These are phyloP conservation scores for Candoia aspera DNA, from an alignment of 2,113 vertebrate genomes.

Conservation along the genomic window DNA sequence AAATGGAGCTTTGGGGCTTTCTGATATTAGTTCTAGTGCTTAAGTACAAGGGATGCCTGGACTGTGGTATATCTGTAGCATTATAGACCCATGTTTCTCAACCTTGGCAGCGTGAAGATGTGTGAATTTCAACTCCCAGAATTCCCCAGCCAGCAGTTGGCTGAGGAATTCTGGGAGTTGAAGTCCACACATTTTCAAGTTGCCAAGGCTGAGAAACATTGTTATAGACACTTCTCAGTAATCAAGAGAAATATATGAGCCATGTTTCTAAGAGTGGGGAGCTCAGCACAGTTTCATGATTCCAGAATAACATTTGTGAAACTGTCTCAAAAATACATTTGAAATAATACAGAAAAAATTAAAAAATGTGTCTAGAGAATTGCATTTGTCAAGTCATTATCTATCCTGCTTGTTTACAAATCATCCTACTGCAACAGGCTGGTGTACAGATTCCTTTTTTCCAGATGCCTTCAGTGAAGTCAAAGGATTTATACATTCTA, in stretches of 20 bases:
- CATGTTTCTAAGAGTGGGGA: not conserved
- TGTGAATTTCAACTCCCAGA: too few relatives aligned
- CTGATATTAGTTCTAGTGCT: not conserved
- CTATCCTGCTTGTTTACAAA: conserved; percentile 9
- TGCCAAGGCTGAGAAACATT: too few relatives aligned
- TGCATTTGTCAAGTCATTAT: conserved; percentile 18
- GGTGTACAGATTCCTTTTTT: not conserved
- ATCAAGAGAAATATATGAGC: not conserved
- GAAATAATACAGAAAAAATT: not conserved
- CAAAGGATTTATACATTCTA: not conserved
- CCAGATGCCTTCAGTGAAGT: not conserved
- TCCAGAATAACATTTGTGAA: not conserved
- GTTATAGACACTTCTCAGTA: not conserved
- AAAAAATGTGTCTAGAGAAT: conserved; percentile 21
- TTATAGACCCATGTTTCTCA: not conserved
- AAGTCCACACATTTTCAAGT: too few relatives aligned
- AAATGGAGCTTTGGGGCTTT: not conserved
- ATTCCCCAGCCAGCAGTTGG: too few relatives aligned
- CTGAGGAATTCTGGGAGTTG: too few relatives aligned
- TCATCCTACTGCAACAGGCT: not conserved
- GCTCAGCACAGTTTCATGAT: not conserved
- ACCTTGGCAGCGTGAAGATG: too few relatives aligned
- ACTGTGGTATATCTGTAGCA: not conserved
- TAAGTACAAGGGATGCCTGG: not conserved
- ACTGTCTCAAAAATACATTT: not conserved